Conservation (phyloP, 2,113 vertebrate species). For the Apteryx mantelli region DNA sequence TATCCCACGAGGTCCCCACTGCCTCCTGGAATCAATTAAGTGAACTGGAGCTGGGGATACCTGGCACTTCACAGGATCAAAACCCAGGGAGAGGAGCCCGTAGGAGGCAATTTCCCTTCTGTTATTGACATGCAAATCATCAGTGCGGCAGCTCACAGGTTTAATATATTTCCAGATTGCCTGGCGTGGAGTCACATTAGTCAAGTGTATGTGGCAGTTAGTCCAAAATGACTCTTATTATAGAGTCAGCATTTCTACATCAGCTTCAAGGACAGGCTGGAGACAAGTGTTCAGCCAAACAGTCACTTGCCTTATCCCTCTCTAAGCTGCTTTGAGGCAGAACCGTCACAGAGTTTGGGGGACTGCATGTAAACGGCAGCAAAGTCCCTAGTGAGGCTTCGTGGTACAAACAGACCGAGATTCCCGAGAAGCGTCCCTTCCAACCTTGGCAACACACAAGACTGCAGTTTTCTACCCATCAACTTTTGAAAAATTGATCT, state of each 20-base stretch:
- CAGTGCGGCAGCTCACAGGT: not conserved
- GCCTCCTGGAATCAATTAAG: not conserved
- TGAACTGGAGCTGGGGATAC: not conserved
- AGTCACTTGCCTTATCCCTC: not conserved
- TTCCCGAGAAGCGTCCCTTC: not conserved
- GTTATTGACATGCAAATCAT: constrained; percentile 27
- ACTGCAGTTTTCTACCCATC: not conserved
- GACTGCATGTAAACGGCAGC: accelerated
- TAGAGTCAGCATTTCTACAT: not conserved
- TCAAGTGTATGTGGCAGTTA: constrained; percentile 7
- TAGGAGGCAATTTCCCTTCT: not conserved
- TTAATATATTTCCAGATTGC: constrained; percentile 23
- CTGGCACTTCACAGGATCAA: not conserved
- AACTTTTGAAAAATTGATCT: not conserved
- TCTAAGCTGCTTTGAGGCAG: not conserved
- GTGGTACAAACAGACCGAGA: not conserved
- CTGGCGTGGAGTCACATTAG: not conserved
- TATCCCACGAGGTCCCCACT: not conserved
- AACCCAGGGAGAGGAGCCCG: not conserved
- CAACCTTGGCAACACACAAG: accelerated
- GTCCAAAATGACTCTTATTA: not conserved
- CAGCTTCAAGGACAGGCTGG: not conserved
- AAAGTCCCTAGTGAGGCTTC: not conserved
- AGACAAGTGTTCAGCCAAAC: not conserved
- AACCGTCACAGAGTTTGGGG: accelerated